Conservation (phyloP, 2,113 vertebrate genomes). For the Otis tarda region DNA sequence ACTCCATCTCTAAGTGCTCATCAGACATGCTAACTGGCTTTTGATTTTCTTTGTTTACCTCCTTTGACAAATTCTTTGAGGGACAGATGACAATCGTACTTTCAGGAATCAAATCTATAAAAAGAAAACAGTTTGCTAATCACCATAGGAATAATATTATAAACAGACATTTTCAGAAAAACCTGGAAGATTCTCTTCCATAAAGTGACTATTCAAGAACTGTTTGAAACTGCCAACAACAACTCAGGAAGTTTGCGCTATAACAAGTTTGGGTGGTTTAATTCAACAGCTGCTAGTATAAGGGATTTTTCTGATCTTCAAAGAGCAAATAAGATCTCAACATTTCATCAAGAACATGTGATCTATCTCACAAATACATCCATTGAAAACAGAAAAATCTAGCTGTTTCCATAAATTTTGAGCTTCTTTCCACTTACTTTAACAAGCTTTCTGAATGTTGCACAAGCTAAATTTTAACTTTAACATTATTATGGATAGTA, state of each 20-base stretch:
- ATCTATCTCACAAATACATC: background rate
- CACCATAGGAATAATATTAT: background rate
- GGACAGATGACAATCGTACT: constrained; percentile 19
- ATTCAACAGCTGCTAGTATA: background rate
- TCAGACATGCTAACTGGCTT: constrained; percentile 77
- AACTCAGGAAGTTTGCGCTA: background rate
- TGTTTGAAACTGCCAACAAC: background rate
- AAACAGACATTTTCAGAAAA: background rate
- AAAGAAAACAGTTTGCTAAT: constrained; percentile 37
- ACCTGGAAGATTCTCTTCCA: background rate
- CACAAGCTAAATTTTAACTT: background rate
- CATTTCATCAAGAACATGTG: background rate
- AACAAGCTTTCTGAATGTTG: background rate
- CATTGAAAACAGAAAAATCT: background rate
- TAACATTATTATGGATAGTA: background rate
- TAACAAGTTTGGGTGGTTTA: background rate
- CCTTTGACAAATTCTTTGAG: constrained; percentile 70
- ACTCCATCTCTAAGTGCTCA: constrained; percentile 42
- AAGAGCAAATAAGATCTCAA: background rate
- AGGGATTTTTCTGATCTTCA: background rate
- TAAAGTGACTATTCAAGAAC: background rate
- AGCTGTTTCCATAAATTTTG: background rate
- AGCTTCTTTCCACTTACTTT: background rate
- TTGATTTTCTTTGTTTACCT: constrained; percentile 94
- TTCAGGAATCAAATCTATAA: constrained; percentile 66